Base-by-base conservation (phyloP, 1,140 invertebrate genomes). In the Himalopsyche phryganea region DNA sequence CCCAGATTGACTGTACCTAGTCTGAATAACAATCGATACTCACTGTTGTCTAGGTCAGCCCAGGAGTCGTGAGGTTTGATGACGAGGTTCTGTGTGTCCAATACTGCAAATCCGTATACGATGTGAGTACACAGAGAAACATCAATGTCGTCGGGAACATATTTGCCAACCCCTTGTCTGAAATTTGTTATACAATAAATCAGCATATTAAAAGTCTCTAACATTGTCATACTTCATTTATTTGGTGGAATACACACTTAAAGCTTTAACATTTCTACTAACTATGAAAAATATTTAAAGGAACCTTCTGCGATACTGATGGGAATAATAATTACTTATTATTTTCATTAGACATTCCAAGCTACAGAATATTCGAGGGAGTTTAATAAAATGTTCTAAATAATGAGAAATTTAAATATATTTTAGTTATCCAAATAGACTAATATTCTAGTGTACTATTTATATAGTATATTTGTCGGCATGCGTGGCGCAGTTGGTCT, bases 41-140 rank as follows among this genome's bases (percentile, higher is more conserved):
- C 80, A 88, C 86, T 85, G 70, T 93, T 93, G 71, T 93, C 91
- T 66, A 88, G 81, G 71, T 94, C 91, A 1, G 91, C 85, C 90
- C 90, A 94, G 4, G 88, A 87, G 70, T 94, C 92, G 66, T 93
- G 90, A 0, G 90, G 85, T 68, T 90, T 91, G 33, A 94, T 89
- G 0, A 85, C 83, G 0, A 94, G 71, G 7, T 83, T 82, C 0
- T 87, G 83, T 10, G 82, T 84, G 67, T 92, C 89, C 10, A 95
- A 71, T 1, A 92, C 90, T 0, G 92, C 92, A 70, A 96, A 97
- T 1, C 92, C 92, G 66, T 96, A 96, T 2, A 96, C 85, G 50
- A 96, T 87, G 66, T 96, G 94, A 0, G 92, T 94, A 66, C 94
- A 96, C 0, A 96, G 77, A 6, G 86, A 83, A 1, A 87, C 76